These are phyloP conservation scores for Dicyrtomina minuta DNA, from an alignment of 2,888 invertebrate genomes.

Conservation along the genomic window DNA sequence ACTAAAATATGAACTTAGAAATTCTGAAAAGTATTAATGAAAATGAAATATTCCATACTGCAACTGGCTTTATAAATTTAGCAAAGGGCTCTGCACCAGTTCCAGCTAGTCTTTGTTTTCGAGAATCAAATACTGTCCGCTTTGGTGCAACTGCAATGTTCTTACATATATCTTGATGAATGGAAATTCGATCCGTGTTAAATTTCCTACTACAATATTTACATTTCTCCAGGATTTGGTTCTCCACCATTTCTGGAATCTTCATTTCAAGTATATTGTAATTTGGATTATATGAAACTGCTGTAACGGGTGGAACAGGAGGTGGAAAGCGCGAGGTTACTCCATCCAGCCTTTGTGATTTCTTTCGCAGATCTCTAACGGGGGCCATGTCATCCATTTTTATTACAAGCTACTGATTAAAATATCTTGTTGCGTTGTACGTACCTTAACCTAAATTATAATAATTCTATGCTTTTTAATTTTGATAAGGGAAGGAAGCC, in stretches of 20 bases:
- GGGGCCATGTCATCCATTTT: too few relatives aligned
- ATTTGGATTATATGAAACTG: background rate
- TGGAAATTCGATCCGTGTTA: constrained; percentile 7
- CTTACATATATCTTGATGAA: constrained; percentile 21
- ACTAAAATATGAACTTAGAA: too few relatives aligned
- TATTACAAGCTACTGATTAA: too few relatives aligned
- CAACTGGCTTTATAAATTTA: constrained; percentile 25
- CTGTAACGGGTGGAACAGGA: background rate
- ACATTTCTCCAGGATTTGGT: constrained; percentile 15
- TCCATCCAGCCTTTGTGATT: too few relatives aligned
- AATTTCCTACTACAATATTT: constrained; percentile 24
- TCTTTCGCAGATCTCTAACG: too few relatives aligned
- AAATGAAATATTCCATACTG: constrained; percentile 7
- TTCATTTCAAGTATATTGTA: background rate
- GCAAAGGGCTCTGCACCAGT: constrained; percentile 34
- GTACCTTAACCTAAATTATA: too few relatives aligned
- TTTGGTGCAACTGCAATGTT: constrained; percentile 10
- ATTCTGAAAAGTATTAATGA: background rate
- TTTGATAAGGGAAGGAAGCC: too few relatives aligned
- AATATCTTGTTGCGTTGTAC: too few relatives aligned
- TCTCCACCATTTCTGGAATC: constrained; percentile 17
- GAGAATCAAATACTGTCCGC: constrained; percentile 8
- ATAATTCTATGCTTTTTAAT: too few relatives aligned
- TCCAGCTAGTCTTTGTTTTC: constrained; percentile 16
- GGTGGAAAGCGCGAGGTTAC: too few relatives aligned